Evolutionary conservation across 2,797 vertebrate genomes (phyloP), one percentile per base, ranked within the genome.

Genomic region (Sebastes cheni): DNA sequence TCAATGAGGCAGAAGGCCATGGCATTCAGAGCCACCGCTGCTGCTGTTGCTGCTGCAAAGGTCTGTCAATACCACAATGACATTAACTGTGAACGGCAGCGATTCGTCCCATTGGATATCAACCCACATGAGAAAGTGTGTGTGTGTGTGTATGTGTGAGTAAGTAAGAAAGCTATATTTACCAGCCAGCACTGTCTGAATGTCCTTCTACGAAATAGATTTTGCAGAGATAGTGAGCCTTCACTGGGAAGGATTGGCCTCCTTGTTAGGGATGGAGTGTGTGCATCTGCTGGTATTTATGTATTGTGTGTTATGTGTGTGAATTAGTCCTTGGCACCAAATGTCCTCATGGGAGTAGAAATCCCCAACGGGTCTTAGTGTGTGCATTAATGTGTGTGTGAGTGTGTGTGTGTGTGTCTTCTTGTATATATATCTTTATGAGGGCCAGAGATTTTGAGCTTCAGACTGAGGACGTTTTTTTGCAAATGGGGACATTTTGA

Each of bases 41-140:
- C 66, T 8, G 58, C 70, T 8, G n/a, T 27, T 1, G 65, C 60
- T 16, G 73, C 65, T 29, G 54, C 69, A 59, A 66, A 66, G 39
- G 54, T 59, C 79, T 14, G 60, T 76, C 67, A 4, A 76, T 76
- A 71, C n/a, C 9, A 54, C 25, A 22, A 9, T 69, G 60, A 66
- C 67, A 71, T 76, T 60, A 76, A 30, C 67, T 39, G 67, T 59
- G 79, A 75, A 66, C 8, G 1, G 39, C 60, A 60, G 22, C 14
- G 3, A 71, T 55, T 75, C 1, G 36, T 70, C 67, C 52, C 60
- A 30, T 3, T 58, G 16, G n/a, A 34, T 23, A 34, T 56, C 65
- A 25, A 64, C n/a, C 42, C 20, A 25, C 27, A 56, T 30, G 58
- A 68, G 30, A 25, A 1, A 30, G 52, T 54, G 46, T 39, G 30